These are phyloP conservation scores for Tenthredo distinguenda DNA, from an alignment of 2,888 invertebrate species.

Conservation along the genomic window DNA sequence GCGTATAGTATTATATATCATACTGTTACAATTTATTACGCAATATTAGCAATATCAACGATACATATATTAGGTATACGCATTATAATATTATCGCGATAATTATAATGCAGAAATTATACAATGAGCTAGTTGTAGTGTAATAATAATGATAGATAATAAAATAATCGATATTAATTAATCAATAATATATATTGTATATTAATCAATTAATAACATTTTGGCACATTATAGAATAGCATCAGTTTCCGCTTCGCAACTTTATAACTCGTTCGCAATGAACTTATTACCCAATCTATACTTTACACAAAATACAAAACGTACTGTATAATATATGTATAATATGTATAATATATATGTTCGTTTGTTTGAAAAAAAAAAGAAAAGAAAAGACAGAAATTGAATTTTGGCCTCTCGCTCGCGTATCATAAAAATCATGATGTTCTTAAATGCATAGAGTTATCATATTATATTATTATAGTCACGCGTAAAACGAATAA, in stretches of 20 bases:
- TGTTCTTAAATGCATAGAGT: constrained; percentile 44
- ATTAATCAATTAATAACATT: constrained; percentile 56
- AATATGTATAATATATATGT: not conserved
- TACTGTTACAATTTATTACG: constrained; percentile 51
- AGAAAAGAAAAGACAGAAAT: not conserved
- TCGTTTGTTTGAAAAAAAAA: not conserved
- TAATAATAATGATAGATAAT: constrained; percentile 5
- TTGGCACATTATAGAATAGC: constrained; percentile 71
- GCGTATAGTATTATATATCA: constrained; percentile 29
- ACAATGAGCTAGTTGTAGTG: constrained; percentile 43
- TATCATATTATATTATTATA: constrained; percentile 4
- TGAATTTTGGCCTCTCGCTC: not conserved
- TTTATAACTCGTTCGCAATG: not conserved
- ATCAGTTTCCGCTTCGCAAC: constrained; percentile 57
- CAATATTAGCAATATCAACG: constrained; percentile 53
- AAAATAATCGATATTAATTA: constrained; percentile 27
- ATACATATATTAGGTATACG: constrained; percentile 42
- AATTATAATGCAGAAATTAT: constrained; percentile 48
- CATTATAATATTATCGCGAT: constrained; percentile 5
- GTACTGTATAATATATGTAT: not conserved
- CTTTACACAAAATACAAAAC: not conserved
- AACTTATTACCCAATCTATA: not conserved
- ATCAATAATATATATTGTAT: constrained; percentile 24
- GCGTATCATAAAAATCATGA: constrained; percentile 14
- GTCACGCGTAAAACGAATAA: constrained; percentile 35